Evolutionary conservation across 2,888 invertebrate species (phyloP), one percentile per base, ranked within the genome.

Genomic region (Tethea ocularis): DNA sequence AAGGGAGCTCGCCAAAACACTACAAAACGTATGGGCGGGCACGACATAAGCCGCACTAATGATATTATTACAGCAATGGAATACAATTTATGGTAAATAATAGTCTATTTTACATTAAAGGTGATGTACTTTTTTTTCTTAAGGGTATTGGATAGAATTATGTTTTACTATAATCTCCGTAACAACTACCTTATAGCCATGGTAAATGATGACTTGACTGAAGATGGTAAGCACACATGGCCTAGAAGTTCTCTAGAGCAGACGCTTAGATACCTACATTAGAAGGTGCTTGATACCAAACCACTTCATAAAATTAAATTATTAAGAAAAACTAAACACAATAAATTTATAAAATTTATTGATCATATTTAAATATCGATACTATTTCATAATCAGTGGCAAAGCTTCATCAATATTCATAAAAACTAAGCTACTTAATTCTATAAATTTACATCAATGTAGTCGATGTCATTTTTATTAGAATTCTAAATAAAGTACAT

Each of bases 1-100:
- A 77, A 80, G 84, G 85, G 82, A 66, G 74, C 67, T 67, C 67
- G 68, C 66, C 79, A 77, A 86, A 89, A 81, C 78, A 78, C 66
- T 86, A 90, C 87, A 90, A 91, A 91, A 88, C 86, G 87, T 77
- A 86, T 89, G 91, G 92, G 92, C 88, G 91, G 87, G 78, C 67
- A 76, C 81, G 69, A 72, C 74, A 66, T 72, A 75, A 77, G 72
- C 78, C 77, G 71, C 76, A 63, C 74, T 87, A 87, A 89, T 88
- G 79, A 87, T 86, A 84, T 88, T 84, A 88, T 89, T 84, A 85
- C 74, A 68, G 65, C 77, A 77, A 75, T 75, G 71, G 70, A 70
- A 71, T 69, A 67, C 65, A 70, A 69, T 62, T 53, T 20, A 20
- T 55, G 60, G 54, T 59, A n/a, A n/a, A n/a, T n/a, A n/a, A n/a